Conservation (phyloP, 1,140 invertebrate species). For the Cheumatopsyche charites region DNA sequence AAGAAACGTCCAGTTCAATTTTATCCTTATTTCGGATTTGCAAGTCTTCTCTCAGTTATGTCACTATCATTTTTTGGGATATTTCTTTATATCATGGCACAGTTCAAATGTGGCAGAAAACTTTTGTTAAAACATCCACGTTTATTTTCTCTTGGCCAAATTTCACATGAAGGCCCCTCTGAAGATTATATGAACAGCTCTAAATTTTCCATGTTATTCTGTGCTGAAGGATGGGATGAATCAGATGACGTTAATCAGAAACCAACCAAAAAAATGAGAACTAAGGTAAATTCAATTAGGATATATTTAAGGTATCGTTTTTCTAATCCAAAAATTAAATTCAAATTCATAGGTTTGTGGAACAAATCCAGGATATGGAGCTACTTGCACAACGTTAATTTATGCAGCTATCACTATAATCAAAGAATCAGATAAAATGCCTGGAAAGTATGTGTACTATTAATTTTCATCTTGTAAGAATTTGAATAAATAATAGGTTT, state of each 20-base stretch:
- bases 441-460: constrained; percentile 63
- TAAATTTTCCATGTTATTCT: constrained; percentile 71
- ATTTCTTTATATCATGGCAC: constrained; percentile 71
- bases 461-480: not conserved
- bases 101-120: constrained; percentile 60
- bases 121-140: constrained; percentile 69
- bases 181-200: constrained; percentile 67
- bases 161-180: constrained; percentile 71
- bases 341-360: constrained; percentile 61
- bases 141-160: constrained; percentile 74
- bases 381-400: constrained; percentile 76
- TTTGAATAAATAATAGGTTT: not conserved
- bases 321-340: too few species aligned
- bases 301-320: not conserved
- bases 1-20: constrained; percentile 48
- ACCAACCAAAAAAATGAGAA: constrained; percentile 70
- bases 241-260: constrained; percentile 68
- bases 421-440: constrained; percentile 77
- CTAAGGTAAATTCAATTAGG: constrained; percentile 63
- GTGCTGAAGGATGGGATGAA: constrained; percentile 79
- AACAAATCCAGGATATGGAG: constrained; percentile 81
- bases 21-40: constrained; percentile 38
- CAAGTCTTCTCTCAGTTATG: constrained; percentile 51
- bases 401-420: constrained; percentile 77
- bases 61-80: constrained; percentile 62